Evolutionary conservation across 2,113 vertebrate species (phyloP).

Genomic region (Cryptotis parvus): DNA sequence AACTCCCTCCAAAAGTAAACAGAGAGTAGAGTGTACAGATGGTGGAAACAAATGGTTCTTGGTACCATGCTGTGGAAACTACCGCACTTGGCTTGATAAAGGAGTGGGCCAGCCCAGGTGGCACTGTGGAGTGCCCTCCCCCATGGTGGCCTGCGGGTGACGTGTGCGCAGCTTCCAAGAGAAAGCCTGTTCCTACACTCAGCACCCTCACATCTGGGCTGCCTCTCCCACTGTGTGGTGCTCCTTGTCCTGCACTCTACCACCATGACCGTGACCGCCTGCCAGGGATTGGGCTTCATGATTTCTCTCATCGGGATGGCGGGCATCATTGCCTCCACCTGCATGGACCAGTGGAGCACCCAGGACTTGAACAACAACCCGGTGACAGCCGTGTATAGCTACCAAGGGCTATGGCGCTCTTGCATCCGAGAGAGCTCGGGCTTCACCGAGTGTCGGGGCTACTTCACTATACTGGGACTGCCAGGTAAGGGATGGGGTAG

Average conservation of each 20-base stretch:
- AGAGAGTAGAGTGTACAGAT: conserved; percentile 79
- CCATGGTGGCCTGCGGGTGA: conserved; percentile 68
- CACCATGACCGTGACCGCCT: conserved; percentile 91
- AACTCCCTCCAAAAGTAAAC: conserved; percentile 85
- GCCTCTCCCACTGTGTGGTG: fast-evolving
- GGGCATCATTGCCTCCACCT: conserved; percentile 89
- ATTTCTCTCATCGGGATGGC: conserved; percentile 89
- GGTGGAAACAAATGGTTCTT: conserved; percentile 85
- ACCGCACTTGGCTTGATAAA: conserved; percentile 88
- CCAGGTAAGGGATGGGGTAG: conserved; percentile 89
- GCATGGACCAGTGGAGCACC: conserved; percentile 95
- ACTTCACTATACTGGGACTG: conserved; percentile 94
- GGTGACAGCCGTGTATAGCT: conserved; percentile 91
- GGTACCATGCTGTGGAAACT: conserved; percentile 86
- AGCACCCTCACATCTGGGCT: conserved; percentile 53
- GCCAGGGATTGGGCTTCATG: conserved; percentile 92
- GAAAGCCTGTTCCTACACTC: conserved; percentile 79
- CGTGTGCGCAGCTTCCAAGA: conserved; percentile 79
- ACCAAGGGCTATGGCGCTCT: conserved; percentile 94
- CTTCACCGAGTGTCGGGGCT: conserved; percentile 93
- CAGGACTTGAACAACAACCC: conserved; percentile 92
- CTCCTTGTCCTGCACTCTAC: fast-evolving
- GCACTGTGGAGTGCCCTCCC: conserved; percentile 58
- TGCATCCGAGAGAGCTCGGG: conserved; percentile 92
- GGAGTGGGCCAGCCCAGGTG: conserved; percentile 69